Conservation (phyloP, 2,888 invertebrate genomes). For the Creontiades dilutus region DNA sequence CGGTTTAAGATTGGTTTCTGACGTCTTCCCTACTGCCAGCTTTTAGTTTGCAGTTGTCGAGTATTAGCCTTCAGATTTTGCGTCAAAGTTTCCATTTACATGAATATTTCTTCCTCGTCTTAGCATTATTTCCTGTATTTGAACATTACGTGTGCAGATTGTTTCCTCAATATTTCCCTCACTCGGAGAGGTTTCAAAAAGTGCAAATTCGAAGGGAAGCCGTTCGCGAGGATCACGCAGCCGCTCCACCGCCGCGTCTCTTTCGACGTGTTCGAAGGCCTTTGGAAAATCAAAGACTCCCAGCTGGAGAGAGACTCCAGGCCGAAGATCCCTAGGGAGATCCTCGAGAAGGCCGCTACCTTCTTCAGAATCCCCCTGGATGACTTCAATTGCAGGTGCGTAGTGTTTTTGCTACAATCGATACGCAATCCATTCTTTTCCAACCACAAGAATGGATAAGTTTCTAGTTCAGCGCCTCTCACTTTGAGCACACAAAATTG, state of each 20-base stretch:
- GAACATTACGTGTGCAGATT: neutral
- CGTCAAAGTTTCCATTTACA: no score
- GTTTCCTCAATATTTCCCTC: constrained; percentile 64
- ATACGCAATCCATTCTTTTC: no score
- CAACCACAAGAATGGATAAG: no score
- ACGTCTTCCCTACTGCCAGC: no score
- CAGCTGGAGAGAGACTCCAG: constrained; percentile 55
- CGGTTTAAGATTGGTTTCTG: no score
- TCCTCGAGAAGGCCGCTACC: constrained; percentile 44
- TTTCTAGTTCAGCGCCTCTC: no score
- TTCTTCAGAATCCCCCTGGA: constrained; percentile 62
- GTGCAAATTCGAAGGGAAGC: constrained; percentile 65
- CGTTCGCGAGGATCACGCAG: constrained; percentile 60
- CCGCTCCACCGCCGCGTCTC: constrained; percentile 54
- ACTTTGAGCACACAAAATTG: no score
- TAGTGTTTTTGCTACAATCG: no score
- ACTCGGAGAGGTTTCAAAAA: constrained; percentile 52
- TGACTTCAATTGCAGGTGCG: constrained; percentile 48
- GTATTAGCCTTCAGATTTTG: no score
- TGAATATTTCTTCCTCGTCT: neutral
- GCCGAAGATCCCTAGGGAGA: constrained; percentile 60
- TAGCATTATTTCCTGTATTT: neutral
- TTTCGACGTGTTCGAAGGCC: constrained; percentile 59
- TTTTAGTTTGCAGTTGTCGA: no score
- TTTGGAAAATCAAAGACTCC: constrained; percentile 59